phyloP scores from a whole-genome alignment of 2,113 vertebrate species.

The Rhinopomastus cyanomelas region DNA sequence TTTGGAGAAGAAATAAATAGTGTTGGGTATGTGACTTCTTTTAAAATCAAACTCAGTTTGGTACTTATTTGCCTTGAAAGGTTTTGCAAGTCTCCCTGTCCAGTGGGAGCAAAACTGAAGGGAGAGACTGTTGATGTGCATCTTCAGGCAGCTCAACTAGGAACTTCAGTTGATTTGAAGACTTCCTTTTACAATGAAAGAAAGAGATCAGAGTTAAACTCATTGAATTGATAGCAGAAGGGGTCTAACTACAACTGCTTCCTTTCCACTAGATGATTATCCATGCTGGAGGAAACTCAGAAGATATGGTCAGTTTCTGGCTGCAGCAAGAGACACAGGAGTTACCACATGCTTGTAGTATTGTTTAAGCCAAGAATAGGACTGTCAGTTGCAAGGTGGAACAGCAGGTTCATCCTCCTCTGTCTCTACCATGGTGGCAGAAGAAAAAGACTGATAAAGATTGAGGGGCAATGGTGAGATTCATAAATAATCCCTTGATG shows the following conservation, averaged over 20 bases:
- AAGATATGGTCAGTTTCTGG: not conserved
- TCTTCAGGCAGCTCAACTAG: not conserved
- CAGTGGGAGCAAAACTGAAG: not conserved
- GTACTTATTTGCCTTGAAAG: not conserved
- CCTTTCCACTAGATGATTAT: not conserved
- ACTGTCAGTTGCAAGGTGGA: not conserved
- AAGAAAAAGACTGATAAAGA: not conserved
- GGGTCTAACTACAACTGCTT: not conserved
- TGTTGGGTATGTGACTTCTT: fast-evolving
- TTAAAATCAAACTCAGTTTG: not conserved
- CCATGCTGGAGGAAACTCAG: not conserved
- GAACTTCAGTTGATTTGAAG: not conserved
- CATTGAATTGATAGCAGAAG: not conserved
- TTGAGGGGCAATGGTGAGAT: not conserved
- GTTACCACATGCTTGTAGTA: fast-evolving
- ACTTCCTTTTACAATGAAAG: not conserved
- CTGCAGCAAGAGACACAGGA: not conserved
- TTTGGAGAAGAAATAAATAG: not conserved
- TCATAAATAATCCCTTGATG: not conserved
- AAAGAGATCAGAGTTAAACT: not conserved
- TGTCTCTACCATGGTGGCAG: not conserved
- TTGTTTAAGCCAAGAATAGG: not conserved
- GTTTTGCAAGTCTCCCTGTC: not conserved
- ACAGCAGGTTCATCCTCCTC: not conserved
- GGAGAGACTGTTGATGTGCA: fast-evolving